Conservation (phyloP, 2,888 invertebrate genomes). For the Thera britannica region DNA sequence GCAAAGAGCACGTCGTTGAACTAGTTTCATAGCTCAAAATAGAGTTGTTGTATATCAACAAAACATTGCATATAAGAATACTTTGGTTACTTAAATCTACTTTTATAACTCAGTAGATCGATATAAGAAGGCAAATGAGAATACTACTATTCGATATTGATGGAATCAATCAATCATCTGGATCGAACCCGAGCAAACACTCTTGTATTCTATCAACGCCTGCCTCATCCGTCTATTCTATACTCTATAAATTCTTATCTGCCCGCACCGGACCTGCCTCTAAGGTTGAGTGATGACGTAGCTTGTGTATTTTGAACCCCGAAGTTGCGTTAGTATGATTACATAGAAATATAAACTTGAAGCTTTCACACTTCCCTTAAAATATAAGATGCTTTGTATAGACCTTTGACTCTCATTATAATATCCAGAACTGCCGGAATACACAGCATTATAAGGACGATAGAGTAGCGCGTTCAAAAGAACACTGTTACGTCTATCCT, state of each 20-base stretch:
- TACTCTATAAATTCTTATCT: constrained; percentile 72
- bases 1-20: constrained; percentile 61
- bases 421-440: constrained; percentile 22
- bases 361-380: constrained; percentile 28
- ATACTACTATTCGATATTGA: constrained; percentile 56
- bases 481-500: constrained; percentile 39
- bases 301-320: constrained; percentile 63
- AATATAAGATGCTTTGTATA: constrained; percentile 27
- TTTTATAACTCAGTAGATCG: constrained; percentile 1
- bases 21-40: constrained; percentile 42
- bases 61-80: constrained; percentile 1
- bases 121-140: constrained; percentile 45
- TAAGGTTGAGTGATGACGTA: constrained; percentile 73
- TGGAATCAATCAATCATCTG: constrained; percentile 73
- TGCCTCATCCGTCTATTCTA: constrained; percentile 64
- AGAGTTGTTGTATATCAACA: constrained; percentile 25
- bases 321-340: constrained; percentile 52
- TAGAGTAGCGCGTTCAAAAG: constrained; percentile 31
- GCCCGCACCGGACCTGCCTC: constrained; percentile 61
- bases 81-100: constrained; percentile 3
- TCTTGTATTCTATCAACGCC: constrained; percentile 75
- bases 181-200: constrained; percentile 60
- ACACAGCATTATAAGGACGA: constrained; percentile 31
- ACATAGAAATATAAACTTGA: constrained; percentile 37
- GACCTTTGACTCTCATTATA: constrained; percentile 30